A percentile compares a stretch with the other conserved stretches of the same genome.
phyloP scores from a whole-genome alignment of 1,140 invertebrate genomes.

The Trichomalopsis sarcophagae region DNA sequence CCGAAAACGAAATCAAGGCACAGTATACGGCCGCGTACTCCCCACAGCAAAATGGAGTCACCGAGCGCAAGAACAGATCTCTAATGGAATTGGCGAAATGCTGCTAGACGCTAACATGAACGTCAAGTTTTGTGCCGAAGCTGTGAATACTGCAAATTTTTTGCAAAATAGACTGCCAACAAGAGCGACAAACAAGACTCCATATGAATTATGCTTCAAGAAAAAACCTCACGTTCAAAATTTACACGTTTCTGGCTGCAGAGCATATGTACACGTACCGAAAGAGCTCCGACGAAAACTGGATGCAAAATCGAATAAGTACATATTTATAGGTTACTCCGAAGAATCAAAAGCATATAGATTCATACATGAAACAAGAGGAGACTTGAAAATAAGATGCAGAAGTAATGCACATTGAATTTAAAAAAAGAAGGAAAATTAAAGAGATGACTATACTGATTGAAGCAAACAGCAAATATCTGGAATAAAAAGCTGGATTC shows the following conservation, averaged over 20 bases:
- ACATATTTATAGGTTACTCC: constrained; percentile 4
- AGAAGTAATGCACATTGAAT: not conserved
- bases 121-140: constrained; percentile 69
- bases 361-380: not conserved
- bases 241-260: constrained; percentile 45
- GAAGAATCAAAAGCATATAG: constrained; percentile 7
- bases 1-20: constrained; percentile 51
- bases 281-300: constrained; percentile 33
- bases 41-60: constrained; percentile 69
- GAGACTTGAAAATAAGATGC: not conserved
- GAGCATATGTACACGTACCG: constrained; percentile 35
- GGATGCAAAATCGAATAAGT: not conserved
- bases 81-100: constrained; percentile 64
- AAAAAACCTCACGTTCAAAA: constrained; percentile 56
- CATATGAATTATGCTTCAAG: constrained; percentile 62
- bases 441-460: not conserved
- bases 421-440: not conserved
- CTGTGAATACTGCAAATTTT: constrained; percentile 61
- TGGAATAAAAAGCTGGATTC: not conserved
- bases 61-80: constrained; percentile 67
- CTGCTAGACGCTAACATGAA: constrained; percentile 61
- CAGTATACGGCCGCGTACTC: constrained; percentile 59
- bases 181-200: constrained; percentile 56
- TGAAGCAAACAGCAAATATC: not conserved
- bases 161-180: constrained; percentile 2